A percentile compares a stretch with the other conserved stretches of the same genome.
phyloP scores from a whole-genome alignment of 2,113 vertebrate genomes.

The Hiodon alosoides region DNA sequence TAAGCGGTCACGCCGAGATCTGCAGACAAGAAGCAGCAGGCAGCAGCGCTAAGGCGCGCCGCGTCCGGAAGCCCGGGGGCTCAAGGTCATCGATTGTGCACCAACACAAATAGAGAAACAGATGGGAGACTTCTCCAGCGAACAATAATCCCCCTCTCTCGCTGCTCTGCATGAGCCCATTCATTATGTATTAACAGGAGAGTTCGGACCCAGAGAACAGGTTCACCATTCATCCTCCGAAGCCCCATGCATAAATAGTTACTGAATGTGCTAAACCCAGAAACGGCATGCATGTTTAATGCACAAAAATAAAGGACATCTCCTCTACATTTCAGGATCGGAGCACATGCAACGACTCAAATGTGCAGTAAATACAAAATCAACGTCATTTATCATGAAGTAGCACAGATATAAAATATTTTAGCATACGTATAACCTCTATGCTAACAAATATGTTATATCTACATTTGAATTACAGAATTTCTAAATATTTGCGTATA shows the following conservation, averaged over 20 bases:
- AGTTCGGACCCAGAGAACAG: background rate
- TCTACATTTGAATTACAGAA: no score
- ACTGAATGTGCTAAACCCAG: background rate
- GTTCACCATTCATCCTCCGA: slow-evolving; percentile 9
- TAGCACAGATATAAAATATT: no score
- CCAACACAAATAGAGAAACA: slow-evolving; percentile 4
- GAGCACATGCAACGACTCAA: background rate
- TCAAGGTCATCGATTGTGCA: slow-evolving; percentile 4
- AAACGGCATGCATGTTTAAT: background rate
- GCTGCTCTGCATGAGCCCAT: background rate
- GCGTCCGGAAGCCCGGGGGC: background rate
- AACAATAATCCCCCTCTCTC: background rate
- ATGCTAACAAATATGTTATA: no score
- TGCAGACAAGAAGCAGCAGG: no score
- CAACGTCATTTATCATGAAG: no score
- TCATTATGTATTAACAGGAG: slow-evolving; percentile 7
- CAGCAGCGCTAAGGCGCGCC: no score
- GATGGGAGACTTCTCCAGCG: background rate
- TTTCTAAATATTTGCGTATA: no score
- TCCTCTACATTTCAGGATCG: no score
- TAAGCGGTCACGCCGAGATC: no score
- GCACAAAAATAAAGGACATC: background rate
- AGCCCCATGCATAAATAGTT: background rate
- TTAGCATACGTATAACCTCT: no score
- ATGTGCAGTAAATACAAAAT: no score